A percentile compares a stretch with the other conserved stretches of the same genome.
Conservation (phyloP, 2,113 vertebrate genomes). For the Crotalus viridis region DNA sequence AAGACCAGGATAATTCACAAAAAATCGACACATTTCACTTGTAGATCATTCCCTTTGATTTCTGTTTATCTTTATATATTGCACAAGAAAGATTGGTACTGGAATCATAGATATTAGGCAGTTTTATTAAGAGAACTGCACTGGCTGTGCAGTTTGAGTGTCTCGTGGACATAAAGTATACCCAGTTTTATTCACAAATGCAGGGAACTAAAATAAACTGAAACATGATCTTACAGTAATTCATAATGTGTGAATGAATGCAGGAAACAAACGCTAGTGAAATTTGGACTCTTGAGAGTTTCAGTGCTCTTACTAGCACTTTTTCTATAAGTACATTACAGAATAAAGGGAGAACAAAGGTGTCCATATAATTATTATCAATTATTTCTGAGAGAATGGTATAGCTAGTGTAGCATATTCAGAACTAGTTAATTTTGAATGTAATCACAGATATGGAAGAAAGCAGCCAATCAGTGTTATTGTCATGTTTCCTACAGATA, state of each 20-base stretch:
- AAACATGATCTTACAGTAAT: neutral
- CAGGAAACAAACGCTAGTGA: neutral
- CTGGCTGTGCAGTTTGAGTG: neutral
- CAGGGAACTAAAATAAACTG: neutral
- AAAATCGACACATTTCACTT: neutral
- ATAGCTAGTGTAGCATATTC: neutral
- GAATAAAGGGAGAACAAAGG: neutral
- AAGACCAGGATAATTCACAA: neutral
- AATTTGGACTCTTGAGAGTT: neutral
- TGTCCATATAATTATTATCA: neutral
- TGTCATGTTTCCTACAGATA: no score
- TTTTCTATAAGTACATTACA: neutral
- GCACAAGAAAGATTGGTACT: no score
- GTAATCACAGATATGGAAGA: neutral
- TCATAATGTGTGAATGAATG: neutral
- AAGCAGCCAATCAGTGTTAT: neutral
- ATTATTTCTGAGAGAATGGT: neutral
- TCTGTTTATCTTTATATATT: neutral
- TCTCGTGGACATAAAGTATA: neutral
- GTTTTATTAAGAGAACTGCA: neutral
- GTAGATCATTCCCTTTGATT: neutral
- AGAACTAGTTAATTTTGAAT: neutral
- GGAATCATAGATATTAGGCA: neutral
- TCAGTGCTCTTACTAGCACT: neutral
- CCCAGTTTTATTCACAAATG: neutral